Evolutionary conservation across 2,797 vertebrate genomes (phyloP).

Genomic region (Alauda arvensis): DNA sequence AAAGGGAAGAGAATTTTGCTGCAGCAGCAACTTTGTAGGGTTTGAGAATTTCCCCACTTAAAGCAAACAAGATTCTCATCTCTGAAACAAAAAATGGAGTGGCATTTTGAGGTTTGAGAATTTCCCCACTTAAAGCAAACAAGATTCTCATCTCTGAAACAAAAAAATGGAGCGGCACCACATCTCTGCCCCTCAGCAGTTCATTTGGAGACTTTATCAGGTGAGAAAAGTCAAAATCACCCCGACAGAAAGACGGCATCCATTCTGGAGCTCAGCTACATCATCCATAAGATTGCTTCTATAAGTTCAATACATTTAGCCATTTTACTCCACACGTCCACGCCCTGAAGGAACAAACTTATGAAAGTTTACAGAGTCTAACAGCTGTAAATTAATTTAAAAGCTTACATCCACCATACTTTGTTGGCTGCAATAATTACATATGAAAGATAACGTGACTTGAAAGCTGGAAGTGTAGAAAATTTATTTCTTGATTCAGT

Average conservation of each 20-base stretch:
- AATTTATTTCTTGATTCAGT: not conserved
- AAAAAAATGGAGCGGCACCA: not conserved
- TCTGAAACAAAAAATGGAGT: not conserved
- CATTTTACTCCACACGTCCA: not conserved
- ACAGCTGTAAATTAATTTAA: not conserved
- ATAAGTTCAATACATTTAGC: not conserved
- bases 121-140: not conserved
- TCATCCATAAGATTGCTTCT: not conserved
- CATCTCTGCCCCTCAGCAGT: not conserved
- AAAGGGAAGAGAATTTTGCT: not conserved
- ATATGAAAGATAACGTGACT: not conserved
- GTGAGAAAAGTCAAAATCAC: not conserved
- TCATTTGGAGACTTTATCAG: not conserved
- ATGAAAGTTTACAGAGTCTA: not conserved
- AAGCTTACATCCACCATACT: not conserved
- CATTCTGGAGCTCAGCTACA: not conserved
- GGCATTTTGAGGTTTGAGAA: not conserved
- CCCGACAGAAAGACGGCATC: accelerated
- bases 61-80: not conserved
- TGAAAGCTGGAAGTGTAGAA: not conserved
- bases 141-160: not conserved
- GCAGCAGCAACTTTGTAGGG: not conserved
- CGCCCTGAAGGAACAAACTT: not conserved
- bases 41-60: not conserved
- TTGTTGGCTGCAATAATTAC: not conserved